These are phyloP conservation scores for Cybosia mesomella DNA, from an alignment of 2,888 invertebrate genomes.

Conservation along the genomic window DNA sequence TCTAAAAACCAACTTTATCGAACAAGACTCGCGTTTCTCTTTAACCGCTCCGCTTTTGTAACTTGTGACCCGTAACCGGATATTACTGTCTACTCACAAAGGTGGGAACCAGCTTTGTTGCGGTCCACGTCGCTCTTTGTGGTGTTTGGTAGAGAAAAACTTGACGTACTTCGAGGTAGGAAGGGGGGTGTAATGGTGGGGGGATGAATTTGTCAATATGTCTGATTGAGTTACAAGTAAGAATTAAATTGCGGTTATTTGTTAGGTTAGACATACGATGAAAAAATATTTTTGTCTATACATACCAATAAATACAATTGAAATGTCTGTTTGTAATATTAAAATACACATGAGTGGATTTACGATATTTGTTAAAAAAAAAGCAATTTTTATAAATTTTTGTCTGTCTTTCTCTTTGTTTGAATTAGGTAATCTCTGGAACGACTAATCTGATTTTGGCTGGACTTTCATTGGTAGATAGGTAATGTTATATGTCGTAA, in stretches of 20 bases:
- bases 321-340: too few species aligned
- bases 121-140: conserved; percentile 65
- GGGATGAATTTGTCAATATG: background rate
- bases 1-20: background rate
- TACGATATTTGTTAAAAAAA: too few species aligned
- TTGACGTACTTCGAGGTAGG: conserved; percentile 8
- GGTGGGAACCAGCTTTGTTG: conserved; percentile 73
- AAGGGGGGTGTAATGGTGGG: background rate
- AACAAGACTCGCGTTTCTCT: background rate
- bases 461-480: too few species aligned
- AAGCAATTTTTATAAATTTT: too few species aligned
- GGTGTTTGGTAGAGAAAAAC: conserved; percentile 16
- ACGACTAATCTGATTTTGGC: too few species aligned
- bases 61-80: conserved; percentile 69
- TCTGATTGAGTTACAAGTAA: background rate
- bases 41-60: conserved; percentile 40
- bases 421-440: too few species aligned
- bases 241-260: background rate
- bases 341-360: too few species aligned
- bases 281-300: too few species aligned
- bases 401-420: too few species aligned
- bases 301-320: too few species aligned
- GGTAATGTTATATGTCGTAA: too few species aligned
- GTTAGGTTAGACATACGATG: too few species aligned
- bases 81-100: conserved; percentile 70